Conservation (phyloP, 2,888 invertebrate species). For the Drosophila cyrtoloma region DNA sequence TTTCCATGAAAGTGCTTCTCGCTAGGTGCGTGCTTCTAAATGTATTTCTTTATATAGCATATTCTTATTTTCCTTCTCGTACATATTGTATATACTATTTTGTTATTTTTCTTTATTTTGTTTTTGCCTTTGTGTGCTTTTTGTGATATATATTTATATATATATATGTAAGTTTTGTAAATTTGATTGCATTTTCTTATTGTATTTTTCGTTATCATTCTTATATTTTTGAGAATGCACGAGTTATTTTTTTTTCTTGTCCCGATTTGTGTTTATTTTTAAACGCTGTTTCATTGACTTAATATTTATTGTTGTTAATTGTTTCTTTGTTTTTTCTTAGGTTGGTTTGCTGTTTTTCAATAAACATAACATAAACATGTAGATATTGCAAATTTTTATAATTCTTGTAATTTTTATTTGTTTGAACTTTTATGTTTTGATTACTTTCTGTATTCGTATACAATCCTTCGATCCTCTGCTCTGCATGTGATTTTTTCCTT, state of each 20-base stretch:
- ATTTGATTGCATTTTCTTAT: constrained; percentile 73
- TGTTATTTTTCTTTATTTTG: constrained; percentile 1
- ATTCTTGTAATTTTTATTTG: constrained; percentile 11
- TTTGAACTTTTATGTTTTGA: constrained; percentile 43
- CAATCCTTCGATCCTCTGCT: constrained; percentile 23
- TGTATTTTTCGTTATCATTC: constrained; percentile 54
- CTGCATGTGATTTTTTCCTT: constrained; percentile 30
- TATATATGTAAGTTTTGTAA: constrained; percentile 49
- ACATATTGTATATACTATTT: constrained; percentile 35
- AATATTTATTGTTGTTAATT: constrained; percentile 12
- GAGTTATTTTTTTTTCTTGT: constrained; percentile 12
- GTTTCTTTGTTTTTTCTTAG: constrained; percentile 13
- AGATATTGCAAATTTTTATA: constrained; percentile 17
- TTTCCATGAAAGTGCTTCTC: constrained; percentile 55
- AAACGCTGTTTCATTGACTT: constrained; percentile 31
- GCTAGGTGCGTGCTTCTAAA: constrained; percentile 69
- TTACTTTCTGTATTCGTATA: constrained; percentile 43
- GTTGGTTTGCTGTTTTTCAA: constrained; percentile 7
- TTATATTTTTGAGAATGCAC: constrained; percentile 16
- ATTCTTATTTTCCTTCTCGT: constrained; percentile 21
- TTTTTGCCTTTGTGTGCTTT: constrained; percentile 19
- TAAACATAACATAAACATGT: constrained; percentile 16
- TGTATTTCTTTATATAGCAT: constrained; percentile 32
- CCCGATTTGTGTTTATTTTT: constrained; percentile 15
- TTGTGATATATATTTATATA: constrained; percentile 38